Conservation (phyloP, 92 coral and sea anemone genomes). For the Diadumene lineata region DNA sequence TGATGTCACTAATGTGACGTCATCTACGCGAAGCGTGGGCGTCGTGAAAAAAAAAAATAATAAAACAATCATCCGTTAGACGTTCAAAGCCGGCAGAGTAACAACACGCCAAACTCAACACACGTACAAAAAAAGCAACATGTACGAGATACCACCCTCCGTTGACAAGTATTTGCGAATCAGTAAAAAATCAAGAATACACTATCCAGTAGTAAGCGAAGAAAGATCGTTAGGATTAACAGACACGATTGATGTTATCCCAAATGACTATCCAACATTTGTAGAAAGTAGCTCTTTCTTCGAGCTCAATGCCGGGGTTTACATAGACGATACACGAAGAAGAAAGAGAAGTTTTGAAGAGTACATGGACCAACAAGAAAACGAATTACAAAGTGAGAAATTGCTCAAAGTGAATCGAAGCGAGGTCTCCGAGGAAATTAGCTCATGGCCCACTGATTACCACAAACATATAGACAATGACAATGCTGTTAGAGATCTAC, state of each 20-base stretch:
- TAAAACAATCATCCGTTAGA: not conserved
- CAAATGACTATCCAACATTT: not conserved
- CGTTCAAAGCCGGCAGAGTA: not conserved
- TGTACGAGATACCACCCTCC: slow-evolving; percentile 44
- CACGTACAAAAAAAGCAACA: no score
- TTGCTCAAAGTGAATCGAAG: not conserved
- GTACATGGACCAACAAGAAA: not conserved
- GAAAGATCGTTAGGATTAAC: not conserved
- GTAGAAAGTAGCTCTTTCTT: no score
- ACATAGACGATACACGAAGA: not conserved
- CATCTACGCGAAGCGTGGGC: not conserved
- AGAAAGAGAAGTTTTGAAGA: slow-evolving; percentile 6
- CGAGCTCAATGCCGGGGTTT: not conserved
- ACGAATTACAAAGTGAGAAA: not conserved
- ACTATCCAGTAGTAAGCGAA: slow-evolving; percentile 3
- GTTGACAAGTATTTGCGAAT: slow-evolving; percentile 25
- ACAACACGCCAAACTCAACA: not conserved
- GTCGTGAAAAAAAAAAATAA: no score
- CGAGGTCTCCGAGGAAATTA: not conserved
- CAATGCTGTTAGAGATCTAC: not conserved
- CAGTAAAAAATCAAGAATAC: slow-evolving; percentile 20
- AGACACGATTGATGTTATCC: not conserved
- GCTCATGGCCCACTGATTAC: not conserved
- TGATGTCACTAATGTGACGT: slow-evolving; percentile 1
- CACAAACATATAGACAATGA: not conserved